Evolutionary conservation across 2,797 vertebrate genomes (phyloP).

Genomic region (Bucorvus abyssinicus): DNA sequence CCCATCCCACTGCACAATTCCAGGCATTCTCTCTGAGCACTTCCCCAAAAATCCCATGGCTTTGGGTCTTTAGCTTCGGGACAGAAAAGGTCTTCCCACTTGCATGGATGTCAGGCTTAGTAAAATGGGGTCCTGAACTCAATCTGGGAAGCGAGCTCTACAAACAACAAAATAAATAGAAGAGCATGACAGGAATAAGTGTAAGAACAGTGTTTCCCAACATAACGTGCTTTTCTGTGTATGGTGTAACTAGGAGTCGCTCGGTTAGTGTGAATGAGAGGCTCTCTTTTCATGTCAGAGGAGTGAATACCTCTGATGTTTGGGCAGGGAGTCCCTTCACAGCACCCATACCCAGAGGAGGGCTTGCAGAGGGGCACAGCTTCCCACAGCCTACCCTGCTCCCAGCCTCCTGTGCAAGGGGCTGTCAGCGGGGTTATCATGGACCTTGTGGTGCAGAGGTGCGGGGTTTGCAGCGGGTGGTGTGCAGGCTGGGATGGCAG

Average conservation of each 20-base stretch:
- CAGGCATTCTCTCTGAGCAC: neutral
- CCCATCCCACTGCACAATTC: rapidly evolving
- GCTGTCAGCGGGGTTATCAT: rapidly evolving
- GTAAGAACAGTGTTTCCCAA: neutral
- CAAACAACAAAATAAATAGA: neutral
- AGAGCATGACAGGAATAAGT: neutral
- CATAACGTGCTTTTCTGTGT: neutral
- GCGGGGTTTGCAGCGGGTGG: rapidly evolving
- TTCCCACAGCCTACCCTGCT: rapidly evolving
- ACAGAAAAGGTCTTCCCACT: neutral
- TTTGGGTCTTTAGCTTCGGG: neutral
- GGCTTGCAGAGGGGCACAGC: neutral
- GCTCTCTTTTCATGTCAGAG: neutral
- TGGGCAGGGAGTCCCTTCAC: rapidly evolving
- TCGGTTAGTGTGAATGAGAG: neutral
- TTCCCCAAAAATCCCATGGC: neutral
- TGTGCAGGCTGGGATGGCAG: neutral
- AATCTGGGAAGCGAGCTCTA: neutral
- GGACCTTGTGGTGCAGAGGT: neutral
- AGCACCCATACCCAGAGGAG: neutral
- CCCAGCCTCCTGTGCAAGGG: neutral
- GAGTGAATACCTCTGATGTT: neutral
- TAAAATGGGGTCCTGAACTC: neutral
- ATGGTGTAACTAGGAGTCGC: neutral
- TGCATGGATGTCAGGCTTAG: neutral